A percentile compares a stretch with the other conserved stretches of the same genome.
phyloP scores from a whole-genome alignment of 2,888 invertebrate genomes.

The Hyposoter didymator region DNA sequence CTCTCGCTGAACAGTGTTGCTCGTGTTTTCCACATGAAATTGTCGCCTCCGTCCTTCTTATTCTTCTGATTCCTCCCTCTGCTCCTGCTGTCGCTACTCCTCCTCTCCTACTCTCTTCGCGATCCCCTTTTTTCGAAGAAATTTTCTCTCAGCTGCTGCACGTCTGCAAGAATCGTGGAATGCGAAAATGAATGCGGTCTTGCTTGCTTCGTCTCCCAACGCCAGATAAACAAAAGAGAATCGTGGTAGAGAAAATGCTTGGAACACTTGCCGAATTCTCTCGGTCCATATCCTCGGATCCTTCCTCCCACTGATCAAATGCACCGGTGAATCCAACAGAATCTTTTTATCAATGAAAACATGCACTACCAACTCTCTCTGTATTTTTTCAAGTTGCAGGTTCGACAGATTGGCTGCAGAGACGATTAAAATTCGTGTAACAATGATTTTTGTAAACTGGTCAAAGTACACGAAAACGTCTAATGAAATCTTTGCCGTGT shows the following conservation, averaged over 20 bases:
- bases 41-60: constrained; percentile 27
- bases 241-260: constrained; percentile 29
- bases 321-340: background rate
- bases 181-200: constrained; percentile 45
- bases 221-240: constrained; percentile 1
- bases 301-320: background rate
- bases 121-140: constrained; percentile 24
- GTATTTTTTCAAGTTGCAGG: no score
- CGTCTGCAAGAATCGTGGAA: constrained; percentile 39
- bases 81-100: background rate
- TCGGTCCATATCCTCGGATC: background rate
- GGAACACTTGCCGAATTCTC: constrained; percentile 5
- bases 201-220: background rate
- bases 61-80: constrained; percentile 43
- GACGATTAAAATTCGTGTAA: background rate
- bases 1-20: constrained; percentile 42
- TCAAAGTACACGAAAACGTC: background rate
- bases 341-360: background rate
- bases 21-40: constrained; percentile 19
- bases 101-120: background rate
- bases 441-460: background rate
- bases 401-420: background rate
- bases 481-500: background rate
- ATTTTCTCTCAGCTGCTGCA: constrained; percentile 55
- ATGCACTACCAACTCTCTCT: background rate